Evolutionary conservation across 1,140 invertebrate species (phyloP), one percentile per base, ranked within the genome.

Genomic region (Lasioglossum albipes): DNA sequence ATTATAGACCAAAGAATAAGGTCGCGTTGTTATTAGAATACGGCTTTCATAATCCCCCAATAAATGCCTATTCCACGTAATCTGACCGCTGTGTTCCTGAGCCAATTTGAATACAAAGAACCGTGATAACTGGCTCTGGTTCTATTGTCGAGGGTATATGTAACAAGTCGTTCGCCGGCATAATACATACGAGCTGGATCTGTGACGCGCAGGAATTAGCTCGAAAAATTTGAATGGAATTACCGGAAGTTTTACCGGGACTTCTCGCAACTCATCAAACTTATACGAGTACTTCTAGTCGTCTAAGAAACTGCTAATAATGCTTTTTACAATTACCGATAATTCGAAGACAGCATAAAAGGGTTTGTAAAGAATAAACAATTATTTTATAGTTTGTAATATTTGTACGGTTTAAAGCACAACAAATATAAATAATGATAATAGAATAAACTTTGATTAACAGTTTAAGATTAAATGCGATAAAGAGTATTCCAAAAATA

Each of bases 21-120:
- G 57, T 9, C 57, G 57, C n/a, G 18, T n/a, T 59, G 57, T 59
- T 59, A 59, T 59, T 59, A 59, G 57, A 59, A 59, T 59, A 59
- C 57, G 57, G 57, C 57, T 59, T n/a, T 59, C 57, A 59, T 59
- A 59, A 59, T 59, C 57, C 57, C 57, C 18, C 57, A n/a, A 59
- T 59, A 59, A 59, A n/a, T n/a, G 57, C 57, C 57, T 59, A 59
- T 59, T 59, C 57, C 57, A 9, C 57, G n/a, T 59, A 59, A 59
- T 59, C 57, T 59, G 57, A 7, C 57, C 57, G 57, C 57, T 59
- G 20, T 59, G 57, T 59, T 59, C n/a, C 57, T 59, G 57, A n/a
- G 57, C 57, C 57, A 59, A 59, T 59, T 59, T 59, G 57, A 59
- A 59, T 59, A 59, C 57, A 59, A 59, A 59, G 57, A 59, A 59